These are phyloP conservation scores for Podocnemis expansa DNA, from an alignment of 2,113 vertebrate genomes.

Conservation along the genomic window DNA sequence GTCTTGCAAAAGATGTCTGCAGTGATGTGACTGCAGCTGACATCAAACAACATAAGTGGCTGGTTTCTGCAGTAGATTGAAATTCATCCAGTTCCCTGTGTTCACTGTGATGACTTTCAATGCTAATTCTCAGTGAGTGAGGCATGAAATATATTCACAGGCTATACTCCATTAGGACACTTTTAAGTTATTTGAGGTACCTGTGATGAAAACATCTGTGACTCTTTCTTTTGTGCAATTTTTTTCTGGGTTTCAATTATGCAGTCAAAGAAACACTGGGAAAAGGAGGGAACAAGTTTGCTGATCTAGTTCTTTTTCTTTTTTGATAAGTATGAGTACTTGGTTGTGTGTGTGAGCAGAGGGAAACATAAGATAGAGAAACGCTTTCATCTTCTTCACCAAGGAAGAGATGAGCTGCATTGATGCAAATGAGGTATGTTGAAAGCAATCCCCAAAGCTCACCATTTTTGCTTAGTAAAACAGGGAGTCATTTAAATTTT, in stretches of 20 bases:
- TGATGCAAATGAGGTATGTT: conserved; percentile 56
- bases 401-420: conserved; percentile 23
- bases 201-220: conserved; percentile 74
- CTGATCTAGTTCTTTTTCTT: conserved; percentile 33
- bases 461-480: not conserved
- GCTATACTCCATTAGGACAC: conserved; percentile 46
- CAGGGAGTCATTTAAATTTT: not conserved
- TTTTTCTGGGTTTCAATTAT: conserved; percentile 61
- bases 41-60: conserved; percentile 72
- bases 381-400: conserved; percentile 54
- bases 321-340: conserved; percentile 23
- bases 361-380: not conserved
- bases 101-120: conserved; percentile 71
- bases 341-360: conserved; percentile 43
- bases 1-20: conserved; percentile 74
- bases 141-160: conserved; percentile 75
- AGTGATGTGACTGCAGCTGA: conserved; percentile 73
- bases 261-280: conserved; percentile 52
- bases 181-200: conserved; percentile 68
- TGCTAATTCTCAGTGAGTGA: conserved; percentile 72
- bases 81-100: conserved; percentile 71
- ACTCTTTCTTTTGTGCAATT: conserved; percentile 32
- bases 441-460: conserved; percentile 28
- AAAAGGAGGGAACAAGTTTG: conserved; percentile 15
- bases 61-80: conserved; percentile 72